Conservation (phyloP, 2,888 invertebrate genomes). For the Hypomecis punctinalis region DNA sequence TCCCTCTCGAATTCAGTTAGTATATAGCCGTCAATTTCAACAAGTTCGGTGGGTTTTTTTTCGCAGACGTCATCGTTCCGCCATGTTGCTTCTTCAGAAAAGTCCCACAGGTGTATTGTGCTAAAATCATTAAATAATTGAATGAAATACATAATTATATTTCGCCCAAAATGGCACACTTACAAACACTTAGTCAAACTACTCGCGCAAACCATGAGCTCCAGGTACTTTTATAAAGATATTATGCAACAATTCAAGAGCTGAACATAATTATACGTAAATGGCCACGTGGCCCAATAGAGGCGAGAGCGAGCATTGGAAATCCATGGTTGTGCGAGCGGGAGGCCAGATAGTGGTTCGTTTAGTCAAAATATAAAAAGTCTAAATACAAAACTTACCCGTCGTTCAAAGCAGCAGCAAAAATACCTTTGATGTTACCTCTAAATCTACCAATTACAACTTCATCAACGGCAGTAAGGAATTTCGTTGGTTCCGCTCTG, state of each 20-base stretch:
- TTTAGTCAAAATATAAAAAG: background rate
- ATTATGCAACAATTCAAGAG: too few species aligned
- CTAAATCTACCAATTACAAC: constrained; percentile 62
- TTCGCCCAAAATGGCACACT: background rate
- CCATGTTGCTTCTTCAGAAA: constrained; percentile 70
- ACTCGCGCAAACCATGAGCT: background rate
- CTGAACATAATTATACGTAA: too few species aligned
- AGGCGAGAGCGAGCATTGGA: too few species aligned
- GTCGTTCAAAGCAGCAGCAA: constrained; percentile 73
- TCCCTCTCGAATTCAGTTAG: constrained; percentile 61
- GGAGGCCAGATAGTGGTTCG: too few species aligned
- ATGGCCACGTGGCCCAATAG: too few species aligned
- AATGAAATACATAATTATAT: too few species aligned
- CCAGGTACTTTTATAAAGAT: background rate
- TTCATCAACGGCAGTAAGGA: constrained; percentile 68
- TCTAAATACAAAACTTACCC: constrained; percentile 57
- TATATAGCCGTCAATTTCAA: constrained; percentile 50
- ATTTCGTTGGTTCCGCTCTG: constrained; percentile 63
- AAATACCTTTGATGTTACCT: constrained; percentile 68
- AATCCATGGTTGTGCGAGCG: too few species aligned
- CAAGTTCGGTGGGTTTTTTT: constrained; percentile 51
- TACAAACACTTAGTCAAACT: background rate
- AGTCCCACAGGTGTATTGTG: constrained; percentile 76
- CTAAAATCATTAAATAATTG: constrained; percentile 53
- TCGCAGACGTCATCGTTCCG: constrained; percentile 51